Conservation (phyloP, 2,797 vertebrate species). For the Sebastes vulpes region DNA sequence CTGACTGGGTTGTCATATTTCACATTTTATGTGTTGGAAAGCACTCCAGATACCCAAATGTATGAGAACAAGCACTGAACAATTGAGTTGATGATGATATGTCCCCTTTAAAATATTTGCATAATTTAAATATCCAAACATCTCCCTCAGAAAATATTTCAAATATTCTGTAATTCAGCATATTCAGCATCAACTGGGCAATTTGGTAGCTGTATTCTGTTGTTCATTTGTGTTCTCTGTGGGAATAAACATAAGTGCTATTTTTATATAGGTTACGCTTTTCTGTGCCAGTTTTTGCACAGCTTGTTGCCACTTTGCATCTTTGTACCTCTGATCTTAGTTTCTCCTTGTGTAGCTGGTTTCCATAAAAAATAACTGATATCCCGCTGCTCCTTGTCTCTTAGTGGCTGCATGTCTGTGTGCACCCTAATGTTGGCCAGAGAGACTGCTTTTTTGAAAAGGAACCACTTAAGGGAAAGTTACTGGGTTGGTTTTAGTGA, state of each 20-base stretch:
- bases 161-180: neutral
- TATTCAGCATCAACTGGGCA: neutral
- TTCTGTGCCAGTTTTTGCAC: neutral
- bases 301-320: conserved; percentile 25
- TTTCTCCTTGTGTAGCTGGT: neutral
- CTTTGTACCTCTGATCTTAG: neutral
- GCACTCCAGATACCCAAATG: neutral
- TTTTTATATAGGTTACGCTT: neutral
- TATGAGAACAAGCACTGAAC: neutral
- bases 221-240: neutral
- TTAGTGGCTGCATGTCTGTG: neutral
- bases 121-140: neutral
- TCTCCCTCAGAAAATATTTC: neutral
- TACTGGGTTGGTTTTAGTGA: neutral
- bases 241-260: neutral
- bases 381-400: neutral
- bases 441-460: neutral
- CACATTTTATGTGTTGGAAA: neutral
- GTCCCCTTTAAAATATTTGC: neutral
- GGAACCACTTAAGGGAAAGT: neutral
- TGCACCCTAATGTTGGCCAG: neutral
- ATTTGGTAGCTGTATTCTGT: neutral
- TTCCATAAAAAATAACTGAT: conserved; percentile 12
- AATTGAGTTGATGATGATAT: neutral
- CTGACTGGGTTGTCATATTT: neutral